Evolutionary conservation across 2,797 vertebrate species (phyloP), one percentile per base, ranked within the genome.

Genomic region (Gorsachius magnificus): DNA sequence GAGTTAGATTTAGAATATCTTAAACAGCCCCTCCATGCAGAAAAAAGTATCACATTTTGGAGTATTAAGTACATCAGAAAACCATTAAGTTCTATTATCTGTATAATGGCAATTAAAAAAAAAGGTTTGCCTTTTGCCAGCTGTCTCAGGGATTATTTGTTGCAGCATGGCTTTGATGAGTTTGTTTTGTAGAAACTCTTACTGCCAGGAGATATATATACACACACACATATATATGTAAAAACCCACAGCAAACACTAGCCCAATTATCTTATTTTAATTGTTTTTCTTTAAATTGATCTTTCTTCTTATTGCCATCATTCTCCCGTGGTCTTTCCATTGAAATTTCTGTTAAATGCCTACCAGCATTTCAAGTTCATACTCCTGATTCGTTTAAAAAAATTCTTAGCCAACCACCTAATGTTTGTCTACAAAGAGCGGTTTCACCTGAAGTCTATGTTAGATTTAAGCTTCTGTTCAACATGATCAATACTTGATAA

Each of bases 211-310:
- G 15, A 61, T 4, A 65, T 3, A 64, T 1, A 60, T 1, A 78
- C 1, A 46, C 5, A 46, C 5, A 50, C 10, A 36, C 16, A 24
- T 3, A 31, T 1, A 3, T 5, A 31, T 2, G 5, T 71, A 61
- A 89, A 80, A 43, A 1, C 14, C 4, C 61, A 64, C 21, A 91
- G 38, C 38, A 74, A 89, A 53, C 20, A 13, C 21, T 20, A 60
- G 4, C 41, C 33, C 26, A 68, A 21, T 1, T 0, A 50, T 36
- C 51, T 51, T 48, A 48, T 6, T 75, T 58, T 22, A 45, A n/a
- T 33, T 38, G 38, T 45, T 38, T 43, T 35, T 22, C 22, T 35
- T 70, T 66, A 58, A 53, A 41, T 7, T 57, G 9, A 56, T 68
- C 4, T 74, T 74, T 43, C 16, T 50, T 69, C 26, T 51, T 33